Base-by-base conservation (phyloP, 2,113 vertebrate genomes). In the Hippocampus mohnikei region DNA sequence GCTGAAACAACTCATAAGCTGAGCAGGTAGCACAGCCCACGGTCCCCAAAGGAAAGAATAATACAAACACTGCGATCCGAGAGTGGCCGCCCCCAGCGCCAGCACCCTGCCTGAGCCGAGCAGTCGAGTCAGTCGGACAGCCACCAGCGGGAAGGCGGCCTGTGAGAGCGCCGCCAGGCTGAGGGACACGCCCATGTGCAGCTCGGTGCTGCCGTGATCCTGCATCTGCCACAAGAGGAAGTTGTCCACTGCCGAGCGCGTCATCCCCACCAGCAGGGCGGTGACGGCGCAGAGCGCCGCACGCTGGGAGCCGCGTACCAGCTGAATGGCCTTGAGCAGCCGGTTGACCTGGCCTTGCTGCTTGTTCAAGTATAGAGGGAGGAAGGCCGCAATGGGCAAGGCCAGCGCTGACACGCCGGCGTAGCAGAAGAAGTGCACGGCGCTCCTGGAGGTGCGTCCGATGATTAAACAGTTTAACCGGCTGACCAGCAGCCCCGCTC, bases 141-240 rank as follows among this genome's bases (percentile, higher is more conserved):
- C 82, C 63, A 93, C 73, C 61, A 93, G 74, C 4, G 90, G 85
- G 9, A 95, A 92, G 40, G 84, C 2, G 5, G 91, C 70, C 70
- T 96, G 94, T 0, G 92, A 92, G 23, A 96, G 73, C 6, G 92
- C 84, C 16, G 88, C 86, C 5, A 93, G 8, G 0, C 93, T 77
- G 0, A 95, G 85, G 0, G 88, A 85, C 29, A 92, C 56, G 1
- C 94, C 96, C 94, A 96, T 94, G 81, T 91, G 93, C 50, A 95
- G 85, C 83, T 96, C 94, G 0, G 67, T 73, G 76, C 95, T 88
- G 50, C 92, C 92, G 0, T 67, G 82, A 71, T 96, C 94, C 82
- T 94, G 74, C 95, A 96, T 95, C 85, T 94, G 91, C 96, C 95
- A 97, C 68, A 95, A 91, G 1, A 97, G 91, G 63, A 96, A 97